Evolutionary conservation across 2,797 vertebrate species (phyloP), one percentile per base, ranked within the genome.

Genomic region (Acanthopagrus latus): DNA sequence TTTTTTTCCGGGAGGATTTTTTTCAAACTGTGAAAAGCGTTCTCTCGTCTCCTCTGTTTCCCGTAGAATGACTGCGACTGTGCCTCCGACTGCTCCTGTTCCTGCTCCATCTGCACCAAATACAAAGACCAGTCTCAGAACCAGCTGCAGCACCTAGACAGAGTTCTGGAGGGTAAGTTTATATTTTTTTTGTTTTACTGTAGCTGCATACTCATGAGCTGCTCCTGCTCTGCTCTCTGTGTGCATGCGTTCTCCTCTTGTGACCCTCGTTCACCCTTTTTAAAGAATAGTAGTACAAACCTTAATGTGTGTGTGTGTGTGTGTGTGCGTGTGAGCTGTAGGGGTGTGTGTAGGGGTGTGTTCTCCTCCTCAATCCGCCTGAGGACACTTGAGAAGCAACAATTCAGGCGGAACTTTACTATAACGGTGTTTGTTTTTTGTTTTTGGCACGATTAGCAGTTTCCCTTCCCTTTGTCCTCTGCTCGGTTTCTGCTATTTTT

Each of bases 111-210:
- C 80, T 98, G 97, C 80, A 95, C 88, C 60, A 82, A 56, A 33
- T 86, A 89, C 59, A 95, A 95, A 79, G 96, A 94, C 51, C 91
- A 93, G 78, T 90, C 89, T 51, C 93, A 94, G 68, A 78, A 80
- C 59, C 89, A 78, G 64, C 69, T 43, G 23, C 88, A 86, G 76
- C 83, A 91, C 27, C 63, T 84, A 0, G 94, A 95, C 77, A 83
- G 96, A 92, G 94, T 94, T 68, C 72, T 98, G 72, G 97, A 98
- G 0, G 98, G 98, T 99, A 91, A 95, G 95, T 23, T 5, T 43
- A 33, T 33, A 7, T 1, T 41, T 1, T 43, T 18, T 33, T 33
- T 5, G 29, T 65, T 66, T 54, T 17, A 46, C 41, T 73, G 5
- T 25, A 13, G 9, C 44, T 75, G 33, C 59, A 68, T 23, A 12